Base-by-base conservation (phyloP, 2,888 invertebrate genomes). In the Netelia fuscicornis region DNA sequence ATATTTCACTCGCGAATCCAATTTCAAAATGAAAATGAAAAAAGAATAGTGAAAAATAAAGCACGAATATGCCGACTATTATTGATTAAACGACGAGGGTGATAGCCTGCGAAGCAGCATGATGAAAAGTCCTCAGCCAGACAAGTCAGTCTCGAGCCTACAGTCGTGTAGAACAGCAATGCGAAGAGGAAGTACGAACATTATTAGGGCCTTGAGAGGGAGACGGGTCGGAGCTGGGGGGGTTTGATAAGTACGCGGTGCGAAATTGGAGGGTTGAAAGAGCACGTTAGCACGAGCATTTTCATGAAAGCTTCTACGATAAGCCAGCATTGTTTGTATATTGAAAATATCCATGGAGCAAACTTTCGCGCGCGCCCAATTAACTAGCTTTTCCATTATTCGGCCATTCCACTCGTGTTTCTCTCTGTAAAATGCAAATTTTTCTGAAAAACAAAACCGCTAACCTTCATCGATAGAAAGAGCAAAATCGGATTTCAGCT, bases 271-370 rank as follows among this genome's bases (percentile, higher is more conserved):
- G 79, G 75, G 84, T 86, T 86, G 81, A 87, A 87, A 85, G 86
- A 84, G 80, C 86, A 87, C 87, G 88, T 86, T 74, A 42, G 37
- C 52, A 44, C 68, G 17, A 10, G 20, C 71, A 48, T 52, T 81
- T 80, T 86, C 81, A 86, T 86, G 87, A 89, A 90, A 88, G 88
- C 86, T 86, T 37, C 30, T 75, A 70, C 87, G 90, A 88, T 89
- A 90, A 90, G 88, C 81, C 83, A 85, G 20, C 82, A 37, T 79
- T 54, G 78, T 64, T 71, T 60, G 30, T 71, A 10, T 23, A 42
- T 67, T 17, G 37, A 37, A 37, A 37, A 37, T 37, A 37, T 37
- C 37, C 37, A 37, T 8, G 37, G 37, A 37, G 1, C 37, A 37
- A 6, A 37, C 37, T 37, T 37, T 37, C 37, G 37, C 6, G 37